Percentiles rank a stretch among this genome's conserved stretches.
Conservation (phyloP, 30 jellyfish, hydroid and myxozoan genomes). For the Sanderia malayensis region DNA sequence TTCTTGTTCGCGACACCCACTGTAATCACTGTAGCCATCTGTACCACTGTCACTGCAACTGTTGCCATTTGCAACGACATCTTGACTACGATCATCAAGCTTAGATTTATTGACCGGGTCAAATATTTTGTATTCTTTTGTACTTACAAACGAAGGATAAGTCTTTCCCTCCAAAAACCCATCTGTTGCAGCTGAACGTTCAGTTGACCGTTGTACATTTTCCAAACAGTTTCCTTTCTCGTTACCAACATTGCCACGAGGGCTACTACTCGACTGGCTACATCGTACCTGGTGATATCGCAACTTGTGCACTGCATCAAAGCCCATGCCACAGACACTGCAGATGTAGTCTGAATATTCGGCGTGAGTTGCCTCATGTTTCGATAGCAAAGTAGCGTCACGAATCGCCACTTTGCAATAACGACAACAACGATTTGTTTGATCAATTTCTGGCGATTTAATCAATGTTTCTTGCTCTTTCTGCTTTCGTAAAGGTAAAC, state of each 20-base stretch:
- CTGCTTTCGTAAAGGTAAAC: no score
- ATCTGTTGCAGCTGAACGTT: neutral
- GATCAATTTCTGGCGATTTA: no score
- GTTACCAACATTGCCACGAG: neutral
- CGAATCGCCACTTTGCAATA: slow-evolving; percentile 35
- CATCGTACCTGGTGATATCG: slow-evolving; percentile 40
- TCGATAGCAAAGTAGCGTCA: slow-evolving; percentile 13
- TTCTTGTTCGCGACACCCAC: neutral
- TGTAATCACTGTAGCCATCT: neutral
- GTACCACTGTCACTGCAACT: neutral
- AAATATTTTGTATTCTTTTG: slow-evolving; percentile 35
- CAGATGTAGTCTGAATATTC: slow-evolving; percentile 15
- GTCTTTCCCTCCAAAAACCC: slow-evolving; percentile 53
- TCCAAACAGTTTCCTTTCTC: neutral
- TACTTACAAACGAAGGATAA: slow-evolving; percentile 49
- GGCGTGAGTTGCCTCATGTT: slow-evolving; percentile 32
- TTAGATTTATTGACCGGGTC: slow-evolving; percentile 28
- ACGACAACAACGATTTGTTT: slow-evolving; percentile 15
- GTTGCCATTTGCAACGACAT: neutral
- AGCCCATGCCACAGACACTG: slow-evolving; percentile 42
- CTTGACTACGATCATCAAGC: neutral
- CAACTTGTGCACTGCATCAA: slow-evolving; percentile 43
- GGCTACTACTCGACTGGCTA: slow-evolving; percentile 6
- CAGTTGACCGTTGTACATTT: no score
- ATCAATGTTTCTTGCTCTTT: no score